Base-by-base conservation (phyloP, 1,140 invertebrate species). In the Drosophila albomicans region DNA sequence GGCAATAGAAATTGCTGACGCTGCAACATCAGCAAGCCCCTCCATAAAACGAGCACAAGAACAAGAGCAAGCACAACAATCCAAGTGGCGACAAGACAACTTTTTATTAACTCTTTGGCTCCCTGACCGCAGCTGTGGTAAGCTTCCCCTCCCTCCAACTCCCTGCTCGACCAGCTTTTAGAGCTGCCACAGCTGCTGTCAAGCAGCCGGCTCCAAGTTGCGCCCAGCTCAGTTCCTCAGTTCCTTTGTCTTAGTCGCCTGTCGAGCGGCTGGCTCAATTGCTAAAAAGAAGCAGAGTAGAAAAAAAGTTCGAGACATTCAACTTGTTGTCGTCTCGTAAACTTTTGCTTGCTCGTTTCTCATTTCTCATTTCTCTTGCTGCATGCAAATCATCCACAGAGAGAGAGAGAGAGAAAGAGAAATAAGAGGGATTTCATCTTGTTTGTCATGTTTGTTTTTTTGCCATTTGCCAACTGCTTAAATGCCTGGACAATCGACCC, bases 81-180 rank as follows among this genome's bases (percentile, higher is more conserved):
- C 25, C 76, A 58, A 56, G 73, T 71, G 64, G 41, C 69, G 69
- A 72, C 64, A 62, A 66, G 57, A 86, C 82, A 85, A 87, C 58
- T 88, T 87, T 87, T 88, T 88, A 88, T 88, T 89, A 88, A 89
- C 84, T 88, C 74, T 56, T 73, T 66, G 71, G 52, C 66, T 69
- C 8, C 65, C 30, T 54, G 66, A 76, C 73, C 73, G 54, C 73
- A 76, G 46, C 65, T 69, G 52, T 51, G 32, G 45, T 41, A 54
- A 69, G 28, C 49, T 30, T 15, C 38, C 6, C 13, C 54, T 13
- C 1, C 41, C 45, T 32, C 25, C 16, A 32, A 8, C 49, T 28
- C 16, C 56, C 68, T 28, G 59, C 43, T 64, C 20, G 3, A 25
- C 20, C 20, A 25, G 38, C 48, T 49, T 25, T 25, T 25, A 38